A percentile compares a stretch with the other conserved stretches of the same genome.
These are phyloP conservation scores for Nineta flava DNA, from an alignment of 2,888 invertebrate genomes.

Conservation along the genomic window DNA sequence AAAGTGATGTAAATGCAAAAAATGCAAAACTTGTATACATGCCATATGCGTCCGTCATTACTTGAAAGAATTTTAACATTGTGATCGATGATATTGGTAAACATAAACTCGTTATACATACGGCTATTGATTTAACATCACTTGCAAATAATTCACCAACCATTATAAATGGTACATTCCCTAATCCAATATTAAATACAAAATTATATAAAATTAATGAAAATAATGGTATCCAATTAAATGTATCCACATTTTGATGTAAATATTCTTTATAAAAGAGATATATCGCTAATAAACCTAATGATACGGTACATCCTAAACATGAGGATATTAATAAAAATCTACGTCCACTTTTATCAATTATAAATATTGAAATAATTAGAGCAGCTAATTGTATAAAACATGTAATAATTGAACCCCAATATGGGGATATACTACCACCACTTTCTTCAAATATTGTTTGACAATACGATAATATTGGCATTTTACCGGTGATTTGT, in stretches of 20 bases:
- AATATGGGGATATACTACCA: constrained; percentile 1
- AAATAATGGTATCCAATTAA: constrained; percentile 35
- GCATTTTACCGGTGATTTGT: constrained; percentile 27
- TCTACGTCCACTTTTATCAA: constrained; percentile 36
- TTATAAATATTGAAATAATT: constrained; percentile 27
- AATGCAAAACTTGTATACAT: constrained; percentile 39
- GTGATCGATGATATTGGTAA: constrained; percentile 38
- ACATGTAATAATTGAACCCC: constrained; percentile 3
- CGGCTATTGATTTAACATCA: constrained; percentile 42
- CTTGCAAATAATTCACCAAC: constrained; percentile 47
- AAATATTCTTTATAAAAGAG: constrained; percentile 32
- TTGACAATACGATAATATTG: constrained; percentile 23
- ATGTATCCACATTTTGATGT: constrained; percentile 21
- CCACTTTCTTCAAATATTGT: constrained; percentile 26
- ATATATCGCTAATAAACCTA: constrained; percentile 33
- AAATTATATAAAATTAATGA: constrained; percentile 40
- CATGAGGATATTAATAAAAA: constrained; percentile 37
- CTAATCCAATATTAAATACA: constrained; percentile 40
- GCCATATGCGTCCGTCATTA: constrained; percentile 35
- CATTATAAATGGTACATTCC: constrained; percentile 43
- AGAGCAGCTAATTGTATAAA: constrained; percentile 4
- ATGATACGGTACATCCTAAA: constrained; percentile 33
- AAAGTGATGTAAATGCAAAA: constrained; percentile 19
- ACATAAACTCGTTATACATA: constrained; percentile 37
- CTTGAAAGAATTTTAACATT: constrained; percentile 42